Percentiles rank a stretch among this genome's conserved stretches.
phyloP scores from a whole-genome alignment of 2,888 invertebrate genomes.

The Drosophila melanocephala region DNA sequence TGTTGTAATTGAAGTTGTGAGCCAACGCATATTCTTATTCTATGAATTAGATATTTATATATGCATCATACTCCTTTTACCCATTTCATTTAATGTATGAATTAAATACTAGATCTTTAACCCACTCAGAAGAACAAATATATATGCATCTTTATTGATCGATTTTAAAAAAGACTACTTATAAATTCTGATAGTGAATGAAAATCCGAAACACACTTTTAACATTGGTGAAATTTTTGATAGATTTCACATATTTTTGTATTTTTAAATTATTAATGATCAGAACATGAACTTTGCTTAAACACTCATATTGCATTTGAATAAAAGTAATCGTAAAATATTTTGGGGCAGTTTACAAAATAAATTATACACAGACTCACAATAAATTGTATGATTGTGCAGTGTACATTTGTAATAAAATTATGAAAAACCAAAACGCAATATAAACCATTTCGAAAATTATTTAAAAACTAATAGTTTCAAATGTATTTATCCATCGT shows the following conservation, averaged over 20 bases:
- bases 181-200: slow-evolving; percentile 65
- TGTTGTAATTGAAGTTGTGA: not conserved
- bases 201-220: slow-evolving; percentile 48
- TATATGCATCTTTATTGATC: slow-evolving; percentile 77
- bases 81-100: not conserved
- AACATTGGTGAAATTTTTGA: slow-evolving; percentile 38
- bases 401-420: slow-evolving; percentile 23
- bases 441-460: slow-evolving; percentile 55
- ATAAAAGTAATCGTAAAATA: slow-evolving; percentile 49
- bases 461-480: slow-evolving; percentile 67
- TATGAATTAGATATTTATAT: not conserved
- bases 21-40: not conserved
- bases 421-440: slow-evolving; percentile 50
- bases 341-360: slow-evolving; percentile 65
- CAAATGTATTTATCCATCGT: slow-evolving; percentile 59
- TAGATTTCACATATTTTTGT: slow-evolving; percentile 31
- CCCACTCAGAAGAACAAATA: slow-evolving; percentile 83
- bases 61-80: not conserved
- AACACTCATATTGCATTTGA: slow-evolving; percentile 63
- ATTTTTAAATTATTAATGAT: slow-evolving; percentile 54
- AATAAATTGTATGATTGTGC: slow-evolving; percentile 28
- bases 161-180: slow-evolving; percentile 71
- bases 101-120: slow-evolving; percentile 54
- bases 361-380: slow-evolving; percentile 40
- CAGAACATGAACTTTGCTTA: slow-evolving; percentile 66